Evolutionary conservation across 2,113 vertebrate genomes (phyloP).

Genomic region (Anthoscopus minutus): DNA sequence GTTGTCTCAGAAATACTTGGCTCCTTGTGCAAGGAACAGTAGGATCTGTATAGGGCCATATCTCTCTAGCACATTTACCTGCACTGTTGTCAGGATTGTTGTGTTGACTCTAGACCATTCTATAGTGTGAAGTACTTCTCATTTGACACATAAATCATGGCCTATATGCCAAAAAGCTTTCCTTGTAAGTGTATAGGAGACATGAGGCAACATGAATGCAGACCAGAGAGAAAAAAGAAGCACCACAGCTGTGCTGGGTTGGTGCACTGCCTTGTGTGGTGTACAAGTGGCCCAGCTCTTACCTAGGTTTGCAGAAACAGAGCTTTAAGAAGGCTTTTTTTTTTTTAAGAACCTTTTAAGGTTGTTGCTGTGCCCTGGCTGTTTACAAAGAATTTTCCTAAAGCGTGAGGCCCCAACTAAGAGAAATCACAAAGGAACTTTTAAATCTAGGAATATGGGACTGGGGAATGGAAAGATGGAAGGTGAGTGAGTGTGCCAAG

Average conservation of each 20-base stretch:
- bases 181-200: background rate
- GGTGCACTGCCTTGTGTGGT: accelerated
- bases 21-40: background rate
- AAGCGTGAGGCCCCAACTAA: background rate
- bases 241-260: background rate
- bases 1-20: background rate
- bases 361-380: background rate
- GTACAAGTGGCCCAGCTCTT: background rate
- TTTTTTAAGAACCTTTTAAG: no score
- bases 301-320: background rate
- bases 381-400: background rate
- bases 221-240: background rate
- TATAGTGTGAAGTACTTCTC: background rate
- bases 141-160: background rate
- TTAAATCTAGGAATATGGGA: background rate
- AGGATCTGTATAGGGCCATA: background rate
- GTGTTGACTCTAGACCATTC: background rate
- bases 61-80: background rate
- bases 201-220: background rate
- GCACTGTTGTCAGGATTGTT: background rate
- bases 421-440: background rate
- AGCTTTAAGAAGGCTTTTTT: background rate
- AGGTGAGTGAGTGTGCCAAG: background rate
- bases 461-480: background rate
- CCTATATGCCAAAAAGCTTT: background rate